Percentiles rank a stretch among this genome's conserved stretches.
Conservation (phyloP, 2,113 vertebrate species). For the Aptenodytes patagonicus region DNA sequence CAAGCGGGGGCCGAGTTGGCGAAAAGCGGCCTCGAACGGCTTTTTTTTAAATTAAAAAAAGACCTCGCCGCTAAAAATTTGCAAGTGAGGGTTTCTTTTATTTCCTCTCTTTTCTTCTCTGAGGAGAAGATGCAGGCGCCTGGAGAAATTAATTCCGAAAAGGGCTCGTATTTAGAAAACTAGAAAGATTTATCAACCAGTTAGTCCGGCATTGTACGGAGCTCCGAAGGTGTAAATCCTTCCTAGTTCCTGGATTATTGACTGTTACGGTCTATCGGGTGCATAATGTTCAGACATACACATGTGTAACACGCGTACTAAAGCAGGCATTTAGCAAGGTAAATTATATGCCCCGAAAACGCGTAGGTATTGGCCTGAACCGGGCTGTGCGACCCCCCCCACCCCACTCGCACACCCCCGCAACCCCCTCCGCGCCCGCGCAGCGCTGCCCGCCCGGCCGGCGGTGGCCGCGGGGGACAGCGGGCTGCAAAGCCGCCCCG, state of each 20-base stretch:
- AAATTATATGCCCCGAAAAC: not conserved
- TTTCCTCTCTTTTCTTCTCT: not conserved
- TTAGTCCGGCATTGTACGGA: not conserved
- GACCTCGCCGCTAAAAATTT: not conserved
- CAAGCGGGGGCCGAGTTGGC: not conserved
- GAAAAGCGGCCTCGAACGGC: not conserved
- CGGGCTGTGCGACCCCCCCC: not conserved
- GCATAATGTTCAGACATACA: not conserved
- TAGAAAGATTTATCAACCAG: not conserved
- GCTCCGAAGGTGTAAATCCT: slow-evolving; percentile 26
- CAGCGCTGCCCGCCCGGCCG: not conserved
- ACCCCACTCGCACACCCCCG: not conserved
- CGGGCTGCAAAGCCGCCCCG: too few species aligned
- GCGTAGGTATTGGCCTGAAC: not conserved
- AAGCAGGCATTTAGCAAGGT: not conserved
- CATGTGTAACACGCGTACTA: not conserved
- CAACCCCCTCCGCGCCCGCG: not conserved
- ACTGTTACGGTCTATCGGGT: not conserved
- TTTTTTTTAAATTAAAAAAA: too few species aligned
- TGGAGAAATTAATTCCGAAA: not conserved
- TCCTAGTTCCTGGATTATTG: not conserved
- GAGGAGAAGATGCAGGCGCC: not conserved
- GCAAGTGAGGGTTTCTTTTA: not conserved
- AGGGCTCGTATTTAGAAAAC: not conserved
- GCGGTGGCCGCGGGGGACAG: not conserved